Evolutionary conservation across 2,888 invertebrate genomes (phyloP), one percentile per base, ranked within the genome.

Genomic region (Podabrus alpinus): DNA sequence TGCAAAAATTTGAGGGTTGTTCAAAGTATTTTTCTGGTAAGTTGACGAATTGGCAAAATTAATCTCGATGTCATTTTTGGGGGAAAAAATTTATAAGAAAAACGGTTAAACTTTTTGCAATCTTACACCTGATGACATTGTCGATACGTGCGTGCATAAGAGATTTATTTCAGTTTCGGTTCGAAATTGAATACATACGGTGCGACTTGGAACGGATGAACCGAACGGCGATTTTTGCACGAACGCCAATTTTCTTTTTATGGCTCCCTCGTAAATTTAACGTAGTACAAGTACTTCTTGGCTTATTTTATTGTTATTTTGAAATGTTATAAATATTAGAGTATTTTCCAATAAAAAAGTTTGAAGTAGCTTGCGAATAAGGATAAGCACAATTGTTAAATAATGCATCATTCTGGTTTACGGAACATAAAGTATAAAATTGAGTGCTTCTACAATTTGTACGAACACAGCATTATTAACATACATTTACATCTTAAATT

Each of bases 51-150:
- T 62, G 62, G 19, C n/a, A 62, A 62, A 17, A 62, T 62, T 62
- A 62, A 62, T 62, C 62, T 62, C 62, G 17, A 19, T 17, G 62
- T 62, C 62, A 62, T 62, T 62, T 62, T 62, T 19, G 19, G 17
- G 19, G 19, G n/a, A 62, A 62, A 62, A 24, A 29, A 13, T 29
- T 29, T 4, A 13, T 5, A 62, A 62, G 62, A 19, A 64, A 64
- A 64, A 64, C 21, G 62, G 17, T 64, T 64, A 64, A 64, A 15
- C 19, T 64, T 64, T 64, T 64, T 19, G 13, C 62, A 16, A 21
- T 15, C 17, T 64, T 19, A 64, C 62, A 64, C 62, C 62, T 64
- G 62, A 64, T 64, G 62, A 64, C 62, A 64, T 64, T 64, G 62
- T 64, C 62, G 62, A 64, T 64, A 64, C 45, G 45, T 45, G 45